phyloP scores from a whole-genome alignment of 2,113 vertebrate species.

The Murina feae region DNA sequence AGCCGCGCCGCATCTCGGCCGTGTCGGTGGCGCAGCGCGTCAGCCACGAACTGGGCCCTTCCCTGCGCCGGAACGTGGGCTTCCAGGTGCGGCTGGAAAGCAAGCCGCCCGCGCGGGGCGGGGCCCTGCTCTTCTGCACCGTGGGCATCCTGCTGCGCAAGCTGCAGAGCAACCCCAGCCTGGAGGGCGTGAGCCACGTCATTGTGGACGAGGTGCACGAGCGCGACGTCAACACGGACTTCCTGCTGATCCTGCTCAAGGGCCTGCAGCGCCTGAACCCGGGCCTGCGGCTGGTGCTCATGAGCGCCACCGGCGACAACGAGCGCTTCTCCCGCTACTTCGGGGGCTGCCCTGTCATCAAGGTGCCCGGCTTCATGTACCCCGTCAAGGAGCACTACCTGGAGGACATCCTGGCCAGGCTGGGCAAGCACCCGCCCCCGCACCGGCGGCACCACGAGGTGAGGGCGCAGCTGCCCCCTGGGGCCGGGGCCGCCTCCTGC shows the following conservation, averaged over 20 bases:
- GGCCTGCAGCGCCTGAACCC: slow-evolving; percentile 86
- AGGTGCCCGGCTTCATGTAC: slow-evolving; percentile 96
- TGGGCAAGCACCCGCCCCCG: slow-evolving; percentile 82
- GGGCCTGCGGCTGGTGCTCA: slow-evolving; percentile 88
- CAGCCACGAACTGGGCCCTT: slow-evolving; percentile 91
- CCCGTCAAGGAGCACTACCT: slow-evolving; percentile 91
- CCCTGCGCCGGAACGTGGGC: slow-evolving; percentile 87
- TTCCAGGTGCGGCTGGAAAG: slow-evolving; percentile 97
- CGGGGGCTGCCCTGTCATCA: slow-evolving; percentile 88
- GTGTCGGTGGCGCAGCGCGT: slow-evolving; percentile 95
- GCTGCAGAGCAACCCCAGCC: slow-evolving; percentile 90
- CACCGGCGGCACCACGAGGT: slow-evolving; percentile 80
- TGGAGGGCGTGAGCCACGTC: slow-evolving; percentile 93
- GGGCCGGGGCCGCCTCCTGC: not conserved
- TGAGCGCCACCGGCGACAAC: slow-evolving; percentile 96
- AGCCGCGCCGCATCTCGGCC: slow-evolving; percentile 94
- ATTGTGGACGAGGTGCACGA: slow-evolving; percentile 98
- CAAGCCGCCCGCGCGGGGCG: slow-evolving; percentile 86
- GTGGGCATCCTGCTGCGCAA: slow-evolving; percentile 94
- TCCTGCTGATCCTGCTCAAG: slow-evolving; percentile 93
- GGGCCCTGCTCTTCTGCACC: slow-evolving; percentile 95
- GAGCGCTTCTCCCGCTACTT: slow-evolving; percentile 91
- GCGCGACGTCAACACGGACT: slow-evolving; percentile 95
- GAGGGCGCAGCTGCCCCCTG: slow-evolving; percentile 50
- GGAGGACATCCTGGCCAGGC: slow-evolving; percentile 91